phyloP scores from a whole-genome alignment of 92 coral and sea anemone species.

The Plumapathes pennacea region DNA sequence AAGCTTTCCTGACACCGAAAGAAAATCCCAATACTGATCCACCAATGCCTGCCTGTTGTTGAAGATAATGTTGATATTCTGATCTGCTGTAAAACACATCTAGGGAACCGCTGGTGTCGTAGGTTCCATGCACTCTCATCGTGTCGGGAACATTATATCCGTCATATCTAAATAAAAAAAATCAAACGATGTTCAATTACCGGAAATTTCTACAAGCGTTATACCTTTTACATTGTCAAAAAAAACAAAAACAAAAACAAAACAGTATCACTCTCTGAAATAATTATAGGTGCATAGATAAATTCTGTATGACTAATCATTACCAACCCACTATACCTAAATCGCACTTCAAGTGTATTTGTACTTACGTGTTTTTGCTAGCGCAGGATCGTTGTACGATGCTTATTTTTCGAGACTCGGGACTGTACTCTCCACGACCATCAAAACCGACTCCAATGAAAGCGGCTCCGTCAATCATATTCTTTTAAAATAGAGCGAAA shows the following conservation, averaged over 20 bases:
- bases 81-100: slow-evolving; percentile 6
- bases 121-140: slow-evolving; percentile 30
- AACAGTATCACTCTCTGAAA: too few relatives aligned
- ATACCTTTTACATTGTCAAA: too few relatives aligned
- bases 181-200: too few relatives aligned
- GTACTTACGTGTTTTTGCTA: slow-evolving; percentile 40
- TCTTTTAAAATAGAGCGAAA: too few relatives aligned
- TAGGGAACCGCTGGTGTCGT: slow-evolving; percentile 11
- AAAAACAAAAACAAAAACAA: too few relatives aligned
- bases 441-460: slow-evolving; percentile 75
- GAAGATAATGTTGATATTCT: slow-evolving; percentile 11
- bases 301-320: too few relatives aligned
- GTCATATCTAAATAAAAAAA: slow-evolving; percentile 13
- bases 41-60: slow-evolving; percentile 21
- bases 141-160: slow-evolving; percentile 30
- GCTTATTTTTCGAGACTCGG: slow-evolving; percentile 73
- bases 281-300: too few relatives aligned
- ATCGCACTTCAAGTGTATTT: not conserved
- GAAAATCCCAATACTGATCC: slow-evolving; percentile 30
- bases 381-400: slow-evolving; percentile 57
- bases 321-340: not conserved
- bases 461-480: slow-evolving; percentile 71
- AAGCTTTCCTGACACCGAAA: slow-evolving; percentile 15
- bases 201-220: too few relatives aligned
- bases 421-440: slow-evolving; percentile 67